Evolutionary conservation across 1,140 invertebrate species (phyloP).

Genomic region (Reticulitermes speratus): DNA sequence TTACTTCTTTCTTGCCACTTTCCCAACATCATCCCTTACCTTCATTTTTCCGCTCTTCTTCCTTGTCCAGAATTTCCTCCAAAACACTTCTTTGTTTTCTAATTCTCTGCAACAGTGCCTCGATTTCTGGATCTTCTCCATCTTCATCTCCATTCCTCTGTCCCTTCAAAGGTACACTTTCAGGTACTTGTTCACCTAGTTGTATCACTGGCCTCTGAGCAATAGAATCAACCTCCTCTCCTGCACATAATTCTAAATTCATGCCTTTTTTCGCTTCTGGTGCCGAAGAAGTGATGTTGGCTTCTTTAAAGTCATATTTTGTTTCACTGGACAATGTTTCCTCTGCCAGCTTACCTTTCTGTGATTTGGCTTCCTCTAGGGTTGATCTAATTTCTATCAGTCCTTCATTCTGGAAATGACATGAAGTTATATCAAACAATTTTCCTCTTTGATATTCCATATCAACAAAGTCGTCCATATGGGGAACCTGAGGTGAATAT

Average conservation of each 20-base stretch:
- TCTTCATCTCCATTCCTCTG: constrained; percentile 31
- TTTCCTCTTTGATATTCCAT: not conserved
- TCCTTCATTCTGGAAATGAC: not conserved
- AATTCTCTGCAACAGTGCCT: constrained; percentile 61
- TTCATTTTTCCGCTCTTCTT: constrained; percentile 49
- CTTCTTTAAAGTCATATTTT: too few species aligned
- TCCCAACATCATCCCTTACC: constrained; percentile 6
- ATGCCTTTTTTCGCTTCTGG: not conserved
- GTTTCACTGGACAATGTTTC: too few species aligned
- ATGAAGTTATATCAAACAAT: not conserved
- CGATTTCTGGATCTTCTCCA: constrained; percentile 44
- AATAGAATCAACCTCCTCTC: constrained; percentile 34
- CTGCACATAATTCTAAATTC: constrained; percentile 30
- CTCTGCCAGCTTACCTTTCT: not conserved
- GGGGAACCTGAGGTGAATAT: not conserved
- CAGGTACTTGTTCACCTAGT: not conserved
- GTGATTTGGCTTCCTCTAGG: not conserved
- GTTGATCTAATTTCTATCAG: not conserved
- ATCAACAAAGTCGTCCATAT: not conserved
- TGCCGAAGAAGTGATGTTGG: too few species aligned
- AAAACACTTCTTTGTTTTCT: constrained; percentile 66
- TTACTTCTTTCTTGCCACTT: too few species aligned
- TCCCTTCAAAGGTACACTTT: not conserved
- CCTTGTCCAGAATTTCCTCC: constrained; percentile 65
- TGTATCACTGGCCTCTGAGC: too few species aligned